Evolutionary conservation across 1,140 invertebrate genomes (phyloP).

Genomic region (Cydia pomonella): DNA sequence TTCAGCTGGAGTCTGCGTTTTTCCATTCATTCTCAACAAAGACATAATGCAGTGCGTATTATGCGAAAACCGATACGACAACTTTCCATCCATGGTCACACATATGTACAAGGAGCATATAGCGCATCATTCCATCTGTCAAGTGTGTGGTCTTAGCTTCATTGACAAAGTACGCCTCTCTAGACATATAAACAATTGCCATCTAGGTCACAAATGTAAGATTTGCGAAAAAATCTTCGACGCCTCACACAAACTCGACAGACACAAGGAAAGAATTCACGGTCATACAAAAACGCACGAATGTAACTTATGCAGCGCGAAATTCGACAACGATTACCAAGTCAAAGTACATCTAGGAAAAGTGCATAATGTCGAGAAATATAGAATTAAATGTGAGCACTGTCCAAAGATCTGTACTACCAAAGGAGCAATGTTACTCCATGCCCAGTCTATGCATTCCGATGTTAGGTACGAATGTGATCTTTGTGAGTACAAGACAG

Average conservation of each 20-base stretch:
- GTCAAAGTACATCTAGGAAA: constrained; percentile 64
- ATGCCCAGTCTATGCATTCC: constrained; percentile 51
- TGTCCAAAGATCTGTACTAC: constrained; percentile 58
- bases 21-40: constrained; percentile 54
- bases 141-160: constrained; percentile 59
- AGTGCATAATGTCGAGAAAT: constrained; percentile 61
- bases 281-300: constrained; percentile 39
- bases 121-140: constrained; percentile 49
- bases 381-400: constrained; percentile 54
- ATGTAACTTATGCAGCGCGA: constrained; percentile 49
- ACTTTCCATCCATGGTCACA: constrained; percentile 49
- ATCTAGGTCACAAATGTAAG: constrained; percentile 48
- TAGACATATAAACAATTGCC: constrained; percentile 52
- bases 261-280: constrained; percentile 52
- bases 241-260: constrained; percentile 45
- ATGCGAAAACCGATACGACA: constrained; percentile 49
- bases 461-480: constrained; percentile 53
- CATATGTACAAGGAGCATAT: constrained; percentile 62
- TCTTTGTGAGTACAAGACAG: constrained; percentile 56
- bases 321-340: constrained; percentile 51
- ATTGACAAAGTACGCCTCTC: constrained; percentile 49
- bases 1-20: constrained; percentile 43
- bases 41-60: constrained; percentile 47
- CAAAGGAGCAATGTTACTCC: constrained; percentile 55
- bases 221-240: constrained; percentile 50